Evolutionary conservation across 30 jellyfish, hydroid and myxozoan genomes (phyloP).

Genomic region (Aurelia coerulea): DNA sequence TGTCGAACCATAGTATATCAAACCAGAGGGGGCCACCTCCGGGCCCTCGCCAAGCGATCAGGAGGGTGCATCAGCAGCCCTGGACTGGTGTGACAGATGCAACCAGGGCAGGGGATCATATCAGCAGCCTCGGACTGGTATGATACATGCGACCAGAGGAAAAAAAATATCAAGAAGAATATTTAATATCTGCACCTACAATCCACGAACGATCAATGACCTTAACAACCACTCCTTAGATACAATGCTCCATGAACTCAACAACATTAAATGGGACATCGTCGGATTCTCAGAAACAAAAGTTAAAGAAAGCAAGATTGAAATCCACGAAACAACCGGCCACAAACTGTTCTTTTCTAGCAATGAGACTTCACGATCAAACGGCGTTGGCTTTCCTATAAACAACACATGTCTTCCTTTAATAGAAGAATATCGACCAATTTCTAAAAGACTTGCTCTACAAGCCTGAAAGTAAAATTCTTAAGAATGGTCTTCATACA

Average conservation of each 20-base stretch:
- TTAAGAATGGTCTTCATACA: conserved; percentile 15
- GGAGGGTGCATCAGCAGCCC: conserved; percentile 70
- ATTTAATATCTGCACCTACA: conserved; percentile 18
- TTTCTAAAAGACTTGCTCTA: conserved; percentile 21
- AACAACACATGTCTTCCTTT: background rate
- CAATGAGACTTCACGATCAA: conserved; percentile 45
- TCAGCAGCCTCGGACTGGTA: conserved; percentile 62
- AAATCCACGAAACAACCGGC: conserved; percentile 37
- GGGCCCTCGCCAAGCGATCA: conserved; percentile 63
- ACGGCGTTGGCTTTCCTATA: conserved; percentile 33
- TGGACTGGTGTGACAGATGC: conserved; percentile 54
- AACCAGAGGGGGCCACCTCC: conserved; percentile 66
- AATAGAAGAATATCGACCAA: conserved; percentile 16
- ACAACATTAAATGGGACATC: conserved; percentile 40
- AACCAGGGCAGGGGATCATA: conserved; percentile 51
- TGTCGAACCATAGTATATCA: conserved; percentile 38
- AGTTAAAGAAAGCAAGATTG: conserved; percentile 22
- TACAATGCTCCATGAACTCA: conserved; percentile 35
- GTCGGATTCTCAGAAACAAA: conserved; percentile 48
- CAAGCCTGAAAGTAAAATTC: background rate
- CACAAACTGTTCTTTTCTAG: conserved; percentile 42
- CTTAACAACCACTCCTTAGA: conserved; percentile 15
- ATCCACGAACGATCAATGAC: conserved; percentile 16
- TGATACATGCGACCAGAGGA: conserved; percentile 57
- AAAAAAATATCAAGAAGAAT: conserved; percentile 13